Base-by-base conservation (phyloP, 2,888 invertebrate species). In the Siphlonurus alternatus region DNA sequence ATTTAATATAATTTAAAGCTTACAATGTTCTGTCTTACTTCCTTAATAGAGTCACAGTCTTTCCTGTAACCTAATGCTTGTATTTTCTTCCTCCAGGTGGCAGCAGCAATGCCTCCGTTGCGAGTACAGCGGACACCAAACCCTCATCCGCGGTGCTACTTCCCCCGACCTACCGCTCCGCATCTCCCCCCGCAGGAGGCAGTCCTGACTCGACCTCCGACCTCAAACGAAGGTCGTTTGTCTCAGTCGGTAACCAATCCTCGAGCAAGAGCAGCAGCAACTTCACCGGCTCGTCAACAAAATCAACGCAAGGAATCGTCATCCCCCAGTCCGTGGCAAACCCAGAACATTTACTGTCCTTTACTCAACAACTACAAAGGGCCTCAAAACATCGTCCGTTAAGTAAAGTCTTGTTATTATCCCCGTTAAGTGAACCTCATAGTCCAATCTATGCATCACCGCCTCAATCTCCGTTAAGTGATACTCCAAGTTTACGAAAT, bases 341-440 rank as follows among this genome's bases (percentile, higher is more conserved):
- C 7, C 61, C 66, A 59, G n/a, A 64, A 64, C 64, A 68, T 67
- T 88, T 88, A 18, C 80, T 94, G 72, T 92, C 93, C 61, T 95
- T 94, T 76, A 93, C 93, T 1, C 93, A 94, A 76, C 93, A 94
- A 78, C 81, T 95, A 63, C 93, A 94, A 68, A 79, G 89, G 66
- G 84, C 84, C 72, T 76, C 81, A 15, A 83, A 84, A 70, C 80
- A 80, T 65, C 78, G 88, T 53, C 83, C 88, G 0, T 75, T 83
- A 54, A 81, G 83, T 67, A 69, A 56, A 62, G 56, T 56, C 5
- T n/a, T 56, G n/a, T 56, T 56, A 22, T 70, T 78, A 25, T 76
- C 75, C 24, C 79, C 76, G 64, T 81, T 84, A 69, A 84, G 84
- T 70, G 85, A 85, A 70, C 85, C 85, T 0, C 83, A 83, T 74